Evolutionary conservation across 1,140 invertebrate genomes (phyloP), one percentile per base, ranked within the genome.

Genomic region (Drosophila aff.): DNA sequence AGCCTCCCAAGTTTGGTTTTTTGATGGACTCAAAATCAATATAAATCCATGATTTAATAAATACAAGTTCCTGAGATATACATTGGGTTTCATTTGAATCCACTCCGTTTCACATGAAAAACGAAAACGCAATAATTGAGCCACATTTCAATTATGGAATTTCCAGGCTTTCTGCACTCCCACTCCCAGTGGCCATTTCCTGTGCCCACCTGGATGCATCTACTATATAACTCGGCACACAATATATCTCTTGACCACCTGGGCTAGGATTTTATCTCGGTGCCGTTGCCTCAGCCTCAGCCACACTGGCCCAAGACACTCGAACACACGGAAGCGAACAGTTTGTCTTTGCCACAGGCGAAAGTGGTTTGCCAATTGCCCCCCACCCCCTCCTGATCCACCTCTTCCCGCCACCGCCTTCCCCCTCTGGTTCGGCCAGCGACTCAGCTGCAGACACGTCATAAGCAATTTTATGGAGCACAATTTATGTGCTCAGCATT

Each of bases 401-500:
- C 9, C 36, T 16, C n/a, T 11, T 46, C 3, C 21, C 40, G 18
- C 9, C 52, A n/a, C 13, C 33, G 10, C 23, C 38, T n/a, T n/a
- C n/a, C 18, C 18, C 0, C 31, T 26, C 40, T 31, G 43, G 36
- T 21, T 26, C 13, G 36, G 38, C 11, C 38, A 46, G 13, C 21
- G 58, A 18, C 61, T 52, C 75, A 64, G 58, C 65, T 78, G 67
- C 53, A 59, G 43, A 52, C 66, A 52, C 59, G 59, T 41, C 46
- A 41, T n/a, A 58, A n/a, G 47, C 44, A 59, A 53, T 81, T 89
- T 79, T 82, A 69, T 80, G 66, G 81, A 81, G 83, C 84, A 81
- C 44, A 87, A 89, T 83, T 87, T 89, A 84, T 84, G 77, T 83
- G 81, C 80, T 78, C 74, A 68, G 85, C 84, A 87, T 87, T 87